Conservation (phyloP, 1,140 invertebrate species). For the Heliconius congener region DNA sequence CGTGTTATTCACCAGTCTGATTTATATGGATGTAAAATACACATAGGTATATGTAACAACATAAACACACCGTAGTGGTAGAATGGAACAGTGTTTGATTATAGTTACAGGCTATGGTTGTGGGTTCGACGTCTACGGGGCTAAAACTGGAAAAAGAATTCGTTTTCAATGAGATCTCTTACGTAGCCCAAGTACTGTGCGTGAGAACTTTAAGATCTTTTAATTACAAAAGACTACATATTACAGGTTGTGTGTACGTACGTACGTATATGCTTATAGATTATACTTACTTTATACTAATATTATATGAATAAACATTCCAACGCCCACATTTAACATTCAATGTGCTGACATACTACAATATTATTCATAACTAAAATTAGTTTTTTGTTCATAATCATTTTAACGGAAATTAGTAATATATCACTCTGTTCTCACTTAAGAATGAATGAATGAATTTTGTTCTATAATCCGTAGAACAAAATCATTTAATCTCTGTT, state of each 20-base stretch:
- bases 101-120: too few relatives aligned
- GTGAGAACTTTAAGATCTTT: too few relatives aligned
- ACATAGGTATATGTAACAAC: too few relatives aligned
- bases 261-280: background rate
- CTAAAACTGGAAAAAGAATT: too few relatives aligned
- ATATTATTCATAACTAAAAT: conserved; percentile 7
- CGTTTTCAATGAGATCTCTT: too few relatives aligned
- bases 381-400: background rate
- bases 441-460: background rate
- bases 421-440: background rate
- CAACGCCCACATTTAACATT: conserved; percentile 1
- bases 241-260: background rate
- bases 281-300: background rate
- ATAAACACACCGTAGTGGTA: too few relatives aligned
- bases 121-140: too few relatives aligned
- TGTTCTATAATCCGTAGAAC: too few relatives aligned
- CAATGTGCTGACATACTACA: background rate
- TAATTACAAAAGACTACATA: background rate
- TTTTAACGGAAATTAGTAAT: background rate
- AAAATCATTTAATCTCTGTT: too few relatives aligned
- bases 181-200: too few relatives aligned
- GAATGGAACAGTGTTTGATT: too few relatives aligned
- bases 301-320: conserved; percentile 11
- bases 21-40: too few relatives aligned
- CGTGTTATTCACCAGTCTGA: conserved; percentile 9